These are phyloP conservation scores for Galerucella nymphaeae DNA, from an alignment of 2,888 invertebrate species.

Conservation along the genomic window DNA sequence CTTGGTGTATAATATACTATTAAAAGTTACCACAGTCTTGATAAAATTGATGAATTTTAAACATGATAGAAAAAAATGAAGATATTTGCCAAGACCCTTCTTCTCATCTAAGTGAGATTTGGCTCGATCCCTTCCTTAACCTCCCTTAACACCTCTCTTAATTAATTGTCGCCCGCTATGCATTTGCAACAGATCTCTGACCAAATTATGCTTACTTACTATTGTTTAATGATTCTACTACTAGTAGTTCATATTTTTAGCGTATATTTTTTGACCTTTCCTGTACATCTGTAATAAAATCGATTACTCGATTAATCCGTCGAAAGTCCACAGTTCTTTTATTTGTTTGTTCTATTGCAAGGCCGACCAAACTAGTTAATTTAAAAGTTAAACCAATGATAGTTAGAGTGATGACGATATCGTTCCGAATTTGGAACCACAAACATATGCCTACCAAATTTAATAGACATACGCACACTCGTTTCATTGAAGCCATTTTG, in stretches of 20 bases:
- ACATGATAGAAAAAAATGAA: too few species aligned
- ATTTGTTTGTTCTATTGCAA: slow-evolving; percentile 56
- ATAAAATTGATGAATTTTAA: too few species aligned
- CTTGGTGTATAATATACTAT: too few species aligned
- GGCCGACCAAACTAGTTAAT: slow-evolving; percentile 52
- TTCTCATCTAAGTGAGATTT: too few species aligned
- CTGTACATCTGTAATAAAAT: neutral
- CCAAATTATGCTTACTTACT: too few species aligned
- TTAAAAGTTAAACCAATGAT: slow-evolving; percentile 49
- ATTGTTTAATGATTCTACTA: too few species aligned
- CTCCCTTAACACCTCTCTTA: too few species aligned
- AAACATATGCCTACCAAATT: slow-evolving; percentile 43
- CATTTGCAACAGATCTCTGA: too few species aligned
- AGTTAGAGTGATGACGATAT: slow-evolving; percentile 38
- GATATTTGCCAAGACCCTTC: too few species aligned
- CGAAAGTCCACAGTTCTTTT: slow-evolving; percentile 44
- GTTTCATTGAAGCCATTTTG: slow-evolving; percentile 50
- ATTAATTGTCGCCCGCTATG: too few species aligned
- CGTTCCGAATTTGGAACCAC: slow-evolving; percentile 49
- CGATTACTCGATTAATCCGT: neutral
- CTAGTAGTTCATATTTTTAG: neutral
- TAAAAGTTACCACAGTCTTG: too few species aligned
- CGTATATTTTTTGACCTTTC: neutral
- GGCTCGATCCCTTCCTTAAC: too few species aligned
- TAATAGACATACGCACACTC: slow-evolving; percentile 30